Evolutionary conservation across 2,113 vertebrate genomes (phyloP).

Genomic region (Oryzias celebensis): DNA sequence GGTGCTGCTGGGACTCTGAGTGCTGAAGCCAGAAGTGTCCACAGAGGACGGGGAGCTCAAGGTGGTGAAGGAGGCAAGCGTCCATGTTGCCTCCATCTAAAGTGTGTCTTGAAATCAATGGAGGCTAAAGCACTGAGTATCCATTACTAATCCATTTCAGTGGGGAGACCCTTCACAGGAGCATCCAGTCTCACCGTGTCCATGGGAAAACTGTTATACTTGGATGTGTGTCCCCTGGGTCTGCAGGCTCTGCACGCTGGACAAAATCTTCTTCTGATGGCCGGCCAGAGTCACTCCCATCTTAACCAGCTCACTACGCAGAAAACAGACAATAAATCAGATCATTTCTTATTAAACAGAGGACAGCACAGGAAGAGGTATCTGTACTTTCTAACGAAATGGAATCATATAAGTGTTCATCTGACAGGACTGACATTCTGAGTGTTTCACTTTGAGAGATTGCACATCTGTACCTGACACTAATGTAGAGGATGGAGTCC

Average conservation of each 20-base stretch:
- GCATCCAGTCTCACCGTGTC: constrained; percentile 59
- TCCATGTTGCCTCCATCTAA: constrained; percentile 60
- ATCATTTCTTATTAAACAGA: too few relatives aligned
- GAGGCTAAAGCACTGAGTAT: constrained; percentile 52
- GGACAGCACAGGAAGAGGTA: background rate
- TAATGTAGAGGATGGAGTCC: constrained; percentile 82
- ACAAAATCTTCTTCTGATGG: constrained; percentile 83
- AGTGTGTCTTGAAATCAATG: constrained; percentile 52
- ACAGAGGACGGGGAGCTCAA: constrained; percentile 44
- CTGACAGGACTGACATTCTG: constrained; percentile 32
- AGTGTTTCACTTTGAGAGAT: constrained; percentile 20
- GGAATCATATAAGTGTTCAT: constrained; percentile 4
- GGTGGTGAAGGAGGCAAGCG: constrained; percentile 61
- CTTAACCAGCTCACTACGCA: constrained; percentile 76
- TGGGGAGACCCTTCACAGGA: constrained; percentile 49
- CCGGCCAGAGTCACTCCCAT: constrained; percentile 78
- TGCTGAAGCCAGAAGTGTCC: constrained; percentile 64
- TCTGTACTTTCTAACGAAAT: constrained; percentile 24
- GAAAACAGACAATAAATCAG: constrained; percentile 11
- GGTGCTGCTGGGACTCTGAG: constrained; percentile 49
- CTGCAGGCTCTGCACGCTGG: constrained; percentile 77
- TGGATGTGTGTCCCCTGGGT: constrained; percentile 80
- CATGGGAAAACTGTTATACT: constrained; percentile 74
- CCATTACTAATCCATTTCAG: constrained; percentile 54
- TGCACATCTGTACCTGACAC: constrained; percentile 69